Base-by-base conservation (phyloP, 2,113 vertebrate genomes). In the Egretta garzetta region DNA sequence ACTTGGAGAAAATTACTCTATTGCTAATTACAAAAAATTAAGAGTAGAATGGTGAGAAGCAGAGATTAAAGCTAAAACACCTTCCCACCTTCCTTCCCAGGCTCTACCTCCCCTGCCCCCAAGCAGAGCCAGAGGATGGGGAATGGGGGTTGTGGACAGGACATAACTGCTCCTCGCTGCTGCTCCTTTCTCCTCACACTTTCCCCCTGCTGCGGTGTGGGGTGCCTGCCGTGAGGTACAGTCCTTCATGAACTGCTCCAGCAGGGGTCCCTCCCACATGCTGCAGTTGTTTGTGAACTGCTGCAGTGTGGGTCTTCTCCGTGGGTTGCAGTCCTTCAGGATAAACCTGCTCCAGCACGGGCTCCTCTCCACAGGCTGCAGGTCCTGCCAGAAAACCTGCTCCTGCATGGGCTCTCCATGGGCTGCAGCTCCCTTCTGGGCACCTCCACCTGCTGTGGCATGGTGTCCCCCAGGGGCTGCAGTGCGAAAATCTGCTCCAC, bases 121-220 rank as follows among this genome's bases (percentile, higher is more conserved):
- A 76, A 8, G 15, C 41, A 63, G 30, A 24, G 7, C 24, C 59
- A 66, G 18, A n/a, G 6, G 21, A 14, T 47, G 37, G 43, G 37
- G 32, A 75, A 35, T 83, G 37, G 7, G 12, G 6, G 0, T 37
- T 76, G n/a, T 1, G 9, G 58, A 22, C 3, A n/a, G 67, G 21
- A n/a, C 8, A 8, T 70, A 47, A 32, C 12, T 30, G 14, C 12
- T 88, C 28, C 19, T 75, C n/a, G 75, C 37, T 55, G 47, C 47
- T 75, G 33, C 33, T 64, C 8, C 32, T 58, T 74, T 33, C 18
- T 49, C 9, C 41, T 82, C 60, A 26, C 5, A 2, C 7, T 79
- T 23, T 11, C 67, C 13, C 49, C 32, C 13, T n/a, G 19, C n/a
- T 86, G 22, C 3, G 1, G 5, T 1, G 0, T 26, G 39, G 24